phyloP scores from a whole-genome alignment of 2,113 vertebrate genomes.

The Hylia prasina region DNA sequence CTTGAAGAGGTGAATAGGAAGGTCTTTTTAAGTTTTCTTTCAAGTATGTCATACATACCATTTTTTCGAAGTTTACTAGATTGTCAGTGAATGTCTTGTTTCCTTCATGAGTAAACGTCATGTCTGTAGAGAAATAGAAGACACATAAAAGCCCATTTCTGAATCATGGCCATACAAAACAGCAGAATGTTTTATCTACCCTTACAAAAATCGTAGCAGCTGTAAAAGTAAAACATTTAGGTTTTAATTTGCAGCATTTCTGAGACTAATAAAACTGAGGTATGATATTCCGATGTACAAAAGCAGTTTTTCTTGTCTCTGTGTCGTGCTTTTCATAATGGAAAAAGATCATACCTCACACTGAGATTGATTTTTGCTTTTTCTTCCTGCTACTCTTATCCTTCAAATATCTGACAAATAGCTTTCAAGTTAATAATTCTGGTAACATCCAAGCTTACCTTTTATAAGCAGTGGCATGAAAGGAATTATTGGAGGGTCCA shows the following conservation, averaged over 20 bases:
- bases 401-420: slow-evolving; percentile 26
- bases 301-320: neutral
- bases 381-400: neutral
- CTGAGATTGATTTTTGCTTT: slow-evolving; percentile 1
- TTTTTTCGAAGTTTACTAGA: slow-evolving; percentile 99
- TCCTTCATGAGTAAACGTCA: slow-evolving; percentile 98
- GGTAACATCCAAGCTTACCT: slow-evolving; percentile 76
- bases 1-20: neutral
- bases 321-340: neutral
- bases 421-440: slow-evolving; percentile 37
- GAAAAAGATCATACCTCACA: neutral
- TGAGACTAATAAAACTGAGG: slow-evolving; percentile 59
- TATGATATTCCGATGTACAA: slow-evolving; percentile 2
- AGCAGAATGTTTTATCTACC: slow-evolving; percentile 25
- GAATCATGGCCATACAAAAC: slow-evolving; percentile 38
- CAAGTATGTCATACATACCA: slow-evolving; percentile 79
- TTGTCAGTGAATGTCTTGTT: slow-evolving; percentile 96
- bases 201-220: slow-evolving; percentile 56
- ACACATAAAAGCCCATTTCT: slow-evolving; percentile 42
- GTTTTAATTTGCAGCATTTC: slow-evolving; percentile 59
- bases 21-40: neutral
- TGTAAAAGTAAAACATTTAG: slow-evolving; percentile 32
- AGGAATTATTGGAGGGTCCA: slow-evolving; percentile 94
- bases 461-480: slow-evolving; percentile 99
- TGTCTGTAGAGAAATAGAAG: slow-evolving; percentile 81